phyloP scores from a whole-genome alignment of 2,113 vertebrate species.

The Caranx melampygus region DNA sequence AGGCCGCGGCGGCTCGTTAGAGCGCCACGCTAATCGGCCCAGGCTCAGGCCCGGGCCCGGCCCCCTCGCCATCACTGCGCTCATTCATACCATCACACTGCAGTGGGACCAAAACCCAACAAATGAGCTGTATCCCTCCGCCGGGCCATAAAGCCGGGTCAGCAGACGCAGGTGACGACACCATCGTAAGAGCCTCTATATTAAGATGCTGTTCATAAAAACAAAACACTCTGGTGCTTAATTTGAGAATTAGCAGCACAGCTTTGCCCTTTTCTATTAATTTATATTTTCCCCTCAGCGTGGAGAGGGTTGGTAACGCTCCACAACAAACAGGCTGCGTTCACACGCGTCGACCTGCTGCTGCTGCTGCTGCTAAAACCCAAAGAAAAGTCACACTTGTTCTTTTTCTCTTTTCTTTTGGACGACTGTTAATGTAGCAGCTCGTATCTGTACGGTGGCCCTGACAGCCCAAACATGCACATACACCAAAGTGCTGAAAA shows the following conservation, averaged over 20 bases:
- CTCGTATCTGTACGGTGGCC: conserved; percentile 27
- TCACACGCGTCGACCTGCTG: background rate
- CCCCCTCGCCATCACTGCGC: conserved; percentile 63
- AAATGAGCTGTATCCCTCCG: conserved; percentile 63
- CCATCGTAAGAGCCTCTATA: conserved; percentile 27
- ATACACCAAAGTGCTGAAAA: too few relatives aligned
- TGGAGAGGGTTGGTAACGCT: conserved; percentile 50
- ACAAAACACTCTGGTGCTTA: conserved; percentile 54
- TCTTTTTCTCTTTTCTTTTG: background rate
- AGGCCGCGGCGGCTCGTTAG: conserved; percentile 76
- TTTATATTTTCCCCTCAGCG: conserved; percentile 44
- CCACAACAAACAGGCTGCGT: conserved; percentile 19
- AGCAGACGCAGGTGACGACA: conserved; percentile 50
- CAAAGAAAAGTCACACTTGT: background rate
- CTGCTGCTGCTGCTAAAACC: background rate
- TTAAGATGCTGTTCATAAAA: conserved; percentile 47
- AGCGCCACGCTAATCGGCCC: conserved; percentile 72
- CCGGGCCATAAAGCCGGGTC: conserved; percentile 55
- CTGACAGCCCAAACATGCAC: too few relatives aligned
- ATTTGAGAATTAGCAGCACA: conserved; percentile 56
- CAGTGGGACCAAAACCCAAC: conserved; percentile 64
- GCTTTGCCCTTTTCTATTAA: conserved; percentile 40
- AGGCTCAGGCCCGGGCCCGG: background rate
- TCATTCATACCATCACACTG: conserved; percentile 64
- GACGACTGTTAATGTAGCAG: conserved; percentile 21